phyloP scores from a whole-genome alignment of 2,113 vertebrate species.

The Xiphophorus maculatus region DNA sequence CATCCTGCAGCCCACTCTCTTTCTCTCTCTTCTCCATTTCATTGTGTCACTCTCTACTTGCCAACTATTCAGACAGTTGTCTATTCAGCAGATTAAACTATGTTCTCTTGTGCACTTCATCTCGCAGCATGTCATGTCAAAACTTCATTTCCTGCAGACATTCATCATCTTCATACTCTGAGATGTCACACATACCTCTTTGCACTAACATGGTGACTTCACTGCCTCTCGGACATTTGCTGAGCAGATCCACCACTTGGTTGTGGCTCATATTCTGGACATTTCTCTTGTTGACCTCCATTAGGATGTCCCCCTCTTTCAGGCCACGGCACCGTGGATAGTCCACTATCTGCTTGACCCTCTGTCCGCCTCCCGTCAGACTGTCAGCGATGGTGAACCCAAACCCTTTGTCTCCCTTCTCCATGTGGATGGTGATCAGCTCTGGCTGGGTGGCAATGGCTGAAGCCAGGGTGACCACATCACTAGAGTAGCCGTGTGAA shows the following conservation, averaged over 20 bases:
- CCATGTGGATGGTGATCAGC: slow-evolving; percentile 98
- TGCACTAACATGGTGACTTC: slow-evolving; percentile 97
- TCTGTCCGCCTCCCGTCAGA: slow-evolving; percentile 91
- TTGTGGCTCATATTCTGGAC: slow-evolving; percentile 96
- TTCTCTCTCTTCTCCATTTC: slow-evolving; percentile 34
- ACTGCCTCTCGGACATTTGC: slow-evolving; percentile 94
- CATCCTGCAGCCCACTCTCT: slow-evolving; percentile 45
- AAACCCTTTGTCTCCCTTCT: slow-evolving; percentile 98
- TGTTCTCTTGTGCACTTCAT: slow-evolving; percentile 33
- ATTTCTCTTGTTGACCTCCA: slow-evolving; percentile 97
- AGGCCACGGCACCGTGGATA: slow-evolving; percentile 94
- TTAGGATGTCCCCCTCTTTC: slow-evolving; percentile 94
- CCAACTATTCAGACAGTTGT: slow-evolving; percentile 40
- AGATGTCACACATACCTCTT: slow-evolving; percentile 84
- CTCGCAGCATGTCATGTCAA: slow-evolving; percentile 2
- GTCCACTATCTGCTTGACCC: slow-evolving; percentile 98
- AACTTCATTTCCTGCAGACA: slow-evolving; percentile 17
- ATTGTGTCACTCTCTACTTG: slow-evolving; percentile 24
- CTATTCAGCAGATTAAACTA: slow-evolving; percentile 14
- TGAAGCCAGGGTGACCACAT: slow-evolving; percentile 93
- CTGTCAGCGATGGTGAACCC: slow-evolving; percentile 99
- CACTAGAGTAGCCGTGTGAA: slow-evolving; percentile 88
- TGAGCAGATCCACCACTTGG: slow-evolving; percentile 98
- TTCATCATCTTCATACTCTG: background rate
- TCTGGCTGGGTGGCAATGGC: slow-evolving; percentile 97